Evolutionary conservation across 2,888 invertebrate species (phyloP).

Genomic region (Lymantria dispar): DNA sequence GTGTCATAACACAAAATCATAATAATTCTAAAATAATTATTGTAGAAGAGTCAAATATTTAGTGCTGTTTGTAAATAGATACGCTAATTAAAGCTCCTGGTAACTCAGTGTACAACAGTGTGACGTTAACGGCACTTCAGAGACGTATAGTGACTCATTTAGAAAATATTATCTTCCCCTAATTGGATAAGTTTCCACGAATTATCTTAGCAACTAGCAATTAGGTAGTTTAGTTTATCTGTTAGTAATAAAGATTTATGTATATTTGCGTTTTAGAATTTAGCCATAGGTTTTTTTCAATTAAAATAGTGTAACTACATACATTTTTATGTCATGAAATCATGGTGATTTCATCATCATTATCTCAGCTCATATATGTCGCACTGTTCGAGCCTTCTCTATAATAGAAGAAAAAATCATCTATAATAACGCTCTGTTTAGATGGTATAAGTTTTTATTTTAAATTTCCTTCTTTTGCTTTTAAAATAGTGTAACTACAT

Average conservation of each 20-base stretch:
- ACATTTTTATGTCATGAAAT: too few relatives aligned
- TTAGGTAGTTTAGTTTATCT: slow-evolving; percentile 41
- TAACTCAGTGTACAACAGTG: slow-evolving; percentile 17
- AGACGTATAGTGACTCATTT: slow-evolving; percentile 54
- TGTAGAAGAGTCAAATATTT: neutral
- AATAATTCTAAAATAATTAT: too few relatives aligned
- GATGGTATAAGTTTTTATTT: too few relatives aligned
- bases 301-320: too few relatives aligned
- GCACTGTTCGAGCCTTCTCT: too few relatives aligned
- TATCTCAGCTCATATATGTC: too few relatives aligned
- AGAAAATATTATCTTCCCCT: slow-evolving; percentile 54
- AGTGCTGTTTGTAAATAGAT: neutral
- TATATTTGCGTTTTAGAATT: slow-evolving; percentile 9
- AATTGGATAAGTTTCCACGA: slow-evolving; percentile 53
- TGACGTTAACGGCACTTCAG: slow-evolving; percentile 48
- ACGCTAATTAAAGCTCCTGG: neutral
- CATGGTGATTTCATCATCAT: too few relatives aligned
- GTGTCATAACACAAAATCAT: too few relatives aligned
- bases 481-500: too few relatives aligned
- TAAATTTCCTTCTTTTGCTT: too few relatives aligned
- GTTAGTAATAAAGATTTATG: slow-evolving; percentile 35
- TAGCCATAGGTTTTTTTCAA: neutral
- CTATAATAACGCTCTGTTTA: too few relatives aligned
- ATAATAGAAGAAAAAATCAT: too few relatives aligned
- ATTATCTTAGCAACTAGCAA: slow-evolving; percentile 47